These are phyloP conservation scores for Heliconius eleuchia DNA, from an alignment of 1,140 invertebrate species.

Conservation along the genomic window DNA sequence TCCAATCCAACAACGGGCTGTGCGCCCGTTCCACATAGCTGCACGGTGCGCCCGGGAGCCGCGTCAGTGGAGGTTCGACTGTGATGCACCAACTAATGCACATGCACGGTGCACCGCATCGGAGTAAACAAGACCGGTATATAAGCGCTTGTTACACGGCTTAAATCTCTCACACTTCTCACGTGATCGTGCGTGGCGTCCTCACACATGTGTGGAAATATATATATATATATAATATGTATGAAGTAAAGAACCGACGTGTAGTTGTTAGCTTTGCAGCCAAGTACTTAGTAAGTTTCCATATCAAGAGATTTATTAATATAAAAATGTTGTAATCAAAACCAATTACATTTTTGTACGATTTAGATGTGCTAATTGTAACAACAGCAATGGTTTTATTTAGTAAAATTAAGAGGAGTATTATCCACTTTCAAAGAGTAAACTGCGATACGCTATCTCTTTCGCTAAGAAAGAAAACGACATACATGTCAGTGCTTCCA, in stretches of 20 bases:
- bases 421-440: not conserved
- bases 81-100: conserved; percentile 77
- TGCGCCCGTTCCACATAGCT: conserved; percentile 40
- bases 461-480: not conserved
- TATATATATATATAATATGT: not conserved
- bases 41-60: conserved; percentile 52
- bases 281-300: not conserved
- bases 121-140: conserved; percentile 55
- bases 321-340: not conserved
- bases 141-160: conserved; percentile 44
- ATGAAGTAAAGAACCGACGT: not conserved
- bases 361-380: no score
- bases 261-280: conserved; percentile 1
- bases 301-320: not conserved
- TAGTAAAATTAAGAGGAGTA: not conserved
- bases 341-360: not conserved
- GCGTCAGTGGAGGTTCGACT: conserved; percentile 71
- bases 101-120: conserved; percentile 41
- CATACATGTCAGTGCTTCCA: not conserved
- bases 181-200: conserved; percentile 36
- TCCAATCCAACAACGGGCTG: conserved; percentile 44
- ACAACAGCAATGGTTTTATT: not conserved
- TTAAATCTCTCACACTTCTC: conserved; percentile 49
- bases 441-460: not conserved
- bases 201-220: conserved; percentile 11